Evolutionary conservation across 2,888 invertebrate genomes (phyloP).

Genomic region (Drosophila pegasa): DNA sequence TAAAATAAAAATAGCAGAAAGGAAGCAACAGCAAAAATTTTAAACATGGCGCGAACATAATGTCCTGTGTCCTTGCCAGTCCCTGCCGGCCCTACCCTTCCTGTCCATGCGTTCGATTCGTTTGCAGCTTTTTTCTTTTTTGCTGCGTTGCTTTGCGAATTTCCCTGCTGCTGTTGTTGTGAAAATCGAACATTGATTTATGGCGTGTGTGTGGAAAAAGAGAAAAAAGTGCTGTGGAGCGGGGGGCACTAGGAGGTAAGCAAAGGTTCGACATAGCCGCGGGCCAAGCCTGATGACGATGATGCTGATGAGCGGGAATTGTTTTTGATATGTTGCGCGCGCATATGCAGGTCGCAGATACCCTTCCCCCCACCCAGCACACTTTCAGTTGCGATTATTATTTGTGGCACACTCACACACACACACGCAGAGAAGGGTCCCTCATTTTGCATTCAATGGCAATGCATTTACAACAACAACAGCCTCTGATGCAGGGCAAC

Average conservation of each 20-base stretch:
- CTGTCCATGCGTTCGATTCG: conserved; percentile 27
- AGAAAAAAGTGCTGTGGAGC: conserved; percentile 42
- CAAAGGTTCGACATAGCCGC: conserved; percentile 29
- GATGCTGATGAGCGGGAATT: conserved; percentile 81
- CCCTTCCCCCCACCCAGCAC: conserved; percentile 16
- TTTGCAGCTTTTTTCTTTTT: conserved; percentile 47
- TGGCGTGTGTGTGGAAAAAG: conserved; percentile 65
- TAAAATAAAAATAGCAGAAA: conserved; percentile 52
- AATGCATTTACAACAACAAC: conserved; percentile 56
- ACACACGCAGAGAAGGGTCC: conserved; percentile 29
- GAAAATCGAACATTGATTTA: conserved; percentile 83
- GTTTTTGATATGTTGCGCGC: conserved; percentile 71
- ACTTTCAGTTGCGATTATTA: conserved; percentile 60
- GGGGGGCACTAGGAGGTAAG: conserved; percentile 2
- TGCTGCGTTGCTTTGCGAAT: conserved; percentile 66
- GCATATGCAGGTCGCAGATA: conserved; percentile 50
- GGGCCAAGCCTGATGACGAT: conserved; percentile 58
- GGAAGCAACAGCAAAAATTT: conserved; percentile 59
- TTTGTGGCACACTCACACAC: conserved; percentile 63
- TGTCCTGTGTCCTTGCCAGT: conserved; percentile 82
- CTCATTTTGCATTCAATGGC: conserved; percentile 69
- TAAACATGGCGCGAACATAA: conserved; percentile 84
- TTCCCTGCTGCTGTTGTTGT: conserved; percentile 73
- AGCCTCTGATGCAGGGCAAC: conserved; percentile 13
- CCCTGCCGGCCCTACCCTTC: conserved; percentile 27